Evolutionary conservation across 1,140 invertebrate genomes (phyloP), one percentile per base, ranked within the genome.

Genomic region (Eciton burchellii): DNA sequence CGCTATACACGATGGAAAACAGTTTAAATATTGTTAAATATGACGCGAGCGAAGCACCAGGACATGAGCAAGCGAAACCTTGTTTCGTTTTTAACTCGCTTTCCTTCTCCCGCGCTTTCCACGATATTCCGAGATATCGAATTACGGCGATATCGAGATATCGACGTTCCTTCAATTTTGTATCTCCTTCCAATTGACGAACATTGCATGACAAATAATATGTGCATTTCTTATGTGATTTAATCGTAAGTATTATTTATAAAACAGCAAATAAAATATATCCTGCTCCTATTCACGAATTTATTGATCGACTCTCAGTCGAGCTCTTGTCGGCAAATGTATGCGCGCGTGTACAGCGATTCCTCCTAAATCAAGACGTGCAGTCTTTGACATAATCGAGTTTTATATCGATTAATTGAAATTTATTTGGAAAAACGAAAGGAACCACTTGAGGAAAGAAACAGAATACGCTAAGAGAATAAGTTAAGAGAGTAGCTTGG

Each of bases 11-110:
- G 72, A 74, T 63, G 59, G 43, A 63, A 76, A 76, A 62, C 72
- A 76, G 63, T 76, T 76, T 63, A 63, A 52, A 76, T n/a, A 57
- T 63, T 76, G 72, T 76, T 76, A 76, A 76, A 76, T 76, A 76
- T 76, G 26, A 63, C 52, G 26, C 72, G 26, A 76, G 26, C 72
- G 26, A 76, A 76, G 60, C 45, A 52, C 49, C 49, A 35, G 45
- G 59, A 54, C 16, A n/a, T 6, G 59, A 63, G n/a, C 45, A 63
- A 26, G 59, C 63, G 59, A 63, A 63, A 63, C 19, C 45, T 47
- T 2, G 57, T 60, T 76, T 63, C 19, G 29, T 63, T 76, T 74
- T 43, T n/a, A 60, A 73, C n/a, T 63, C 1, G 14, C n/a, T 1
- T 41, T 76, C 45, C 63, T 43, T 24, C 49, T 35, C n/a, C n/a